phyloP scores from a whole-genome alignment of 2,888 invertebrate species.

The Lordiphosa andalusiaca region DNA sequence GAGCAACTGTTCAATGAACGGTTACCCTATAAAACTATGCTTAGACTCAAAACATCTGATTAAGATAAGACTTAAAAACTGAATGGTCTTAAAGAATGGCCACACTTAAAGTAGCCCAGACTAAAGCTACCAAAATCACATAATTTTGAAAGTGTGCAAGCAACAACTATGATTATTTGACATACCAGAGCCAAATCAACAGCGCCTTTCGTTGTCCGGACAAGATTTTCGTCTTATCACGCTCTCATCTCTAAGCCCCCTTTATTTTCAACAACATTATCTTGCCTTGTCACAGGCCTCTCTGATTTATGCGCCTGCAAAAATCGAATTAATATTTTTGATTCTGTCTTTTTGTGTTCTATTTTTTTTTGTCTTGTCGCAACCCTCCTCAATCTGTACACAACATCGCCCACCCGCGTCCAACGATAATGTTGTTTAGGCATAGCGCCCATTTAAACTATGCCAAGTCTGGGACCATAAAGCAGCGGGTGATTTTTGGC shows the following conservation, averaged over 20 bases:
- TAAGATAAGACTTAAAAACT: too few relatives aligned
- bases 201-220: too few relatives aligned
- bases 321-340: constrained; percentile 27
- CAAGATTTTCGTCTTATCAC: neutral
- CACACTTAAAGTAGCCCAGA: too few relatives aligned
- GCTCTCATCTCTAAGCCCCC: neutral
- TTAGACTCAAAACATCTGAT: too few relatives aligned
- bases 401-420: constrained; percentile 5
- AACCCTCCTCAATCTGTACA: constrained; percentile 1
- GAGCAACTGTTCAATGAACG: too few relatives aligned
- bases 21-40: too few relatives aligned
- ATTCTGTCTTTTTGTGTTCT: neutral
- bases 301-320: constrained; percentile 60
- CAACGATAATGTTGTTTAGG: constrained; percentile 43
- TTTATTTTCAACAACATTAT: constrained; percentile 15
- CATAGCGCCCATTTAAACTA: constrained; percentile 55
- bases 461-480: constrained; percentile 30
- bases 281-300: constrained; percentile 41
- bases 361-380: neutral
- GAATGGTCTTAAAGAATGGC: too few relatives aligned
- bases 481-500: constrained; percentile 8
- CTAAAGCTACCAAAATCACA: too few relatives aligned
- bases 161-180: too few relatives aligned
- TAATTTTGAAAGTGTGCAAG: too few relatives aligned
- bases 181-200: too few relatives aligned